Evolutionary conservation across 2,888 invertebrate species (phyloP), one percentile per base, ranked within the genome.

Genomic region (Tromatobia lineatoria): DNA sequence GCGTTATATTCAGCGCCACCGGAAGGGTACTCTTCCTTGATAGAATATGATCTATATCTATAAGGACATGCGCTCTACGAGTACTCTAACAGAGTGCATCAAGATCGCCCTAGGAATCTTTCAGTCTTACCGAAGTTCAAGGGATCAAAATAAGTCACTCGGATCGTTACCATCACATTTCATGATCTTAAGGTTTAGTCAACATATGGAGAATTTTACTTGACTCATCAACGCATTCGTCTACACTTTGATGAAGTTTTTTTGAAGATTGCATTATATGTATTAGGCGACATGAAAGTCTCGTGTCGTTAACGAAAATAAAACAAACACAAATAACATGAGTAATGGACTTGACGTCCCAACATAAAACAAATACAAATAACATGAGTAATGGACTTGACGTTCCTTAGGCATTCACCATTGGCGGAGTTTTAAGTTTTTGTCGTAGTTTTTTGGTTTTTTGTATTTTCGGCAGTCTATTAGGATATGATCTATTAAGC

Each of bases 21-120:
- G 88, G 87, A 89, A 88, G 88, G 70, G 25, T 86, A 81, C 82
- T 87, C 85, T 81, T 87, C 85, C 85, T 67, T 77, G 61, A 80
- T 84, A 74, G 74, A 74, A 78, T 64, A 69, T 52, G 3, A 69
- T 50, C 42, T 45, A 69, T 69, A 69, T 67, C 67, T 59, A 57
- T 64, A 42, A 67, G 45, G 25, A 59, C 66, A 45, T 47, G 20
- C 42, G 42, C 38, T 54, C 23, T n/a, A n/a, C 77, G 66, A 29
- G 25, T 78, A n/a, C 64, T 47, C 59, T 10, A 67, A 66, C 61
- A 67, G 54, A 76, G 69, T 78, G 69, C 74, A 61, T 45, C 18
- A 38, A 25, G 52, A 52, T 69, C 50, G 38, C 64, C 11, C 61
- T 45, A 6, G 54, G 52, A 25, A 64, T 59, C 34, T 13, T 18